A percentile compares a stretch with the other conserved stretches of the same genome.
phyloP scores from a whole-genome alignment of 2,113 vertebrate species.

The Galbula dea region DNA sequence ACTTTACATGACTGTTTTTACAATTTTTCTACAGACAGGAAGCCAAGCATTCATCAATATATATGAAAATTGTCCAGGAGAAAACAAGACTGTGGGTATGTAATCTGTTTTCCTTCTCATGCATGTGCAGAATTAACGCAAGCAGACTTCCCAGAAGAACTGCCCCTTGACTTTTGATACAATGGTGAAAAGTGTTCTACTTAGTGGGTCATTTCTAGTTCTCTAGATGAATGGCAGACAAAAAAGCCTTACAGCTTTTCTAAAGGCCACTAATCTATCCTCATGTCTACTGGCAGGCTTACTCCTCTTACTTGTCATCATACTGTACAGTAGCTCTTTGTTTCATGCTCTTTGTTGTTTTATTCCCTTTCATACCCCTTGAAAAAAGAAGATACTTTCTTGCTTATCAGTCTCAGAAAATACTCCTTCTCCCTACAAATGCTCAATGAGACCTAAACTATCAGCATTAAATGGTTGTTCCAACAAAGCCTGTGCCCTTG shows the following conservation, averaged over 20 bases:
- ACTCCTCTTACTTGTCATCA: background rate
- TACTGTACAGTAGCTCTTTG: slow-evolving; percentile 48
- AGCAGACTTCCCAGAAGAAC: background rate
- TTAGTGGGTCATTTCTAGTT: background rate
- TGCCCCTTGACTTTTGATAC: background rate
- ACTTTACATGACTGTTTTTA: background rate
- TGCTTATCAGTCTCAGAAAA: background rate
- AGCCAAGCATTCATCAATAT: slow-evolving; percentile 70
- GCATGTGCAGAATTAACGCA: background rate
- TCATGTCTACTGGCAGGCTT: background rate
- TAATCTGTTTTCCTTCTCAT: background rate
- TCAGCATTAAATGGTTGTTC: background rate
- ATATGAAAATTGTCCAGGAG: slow-evolving; percentile 86
- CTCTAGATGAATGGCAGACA: background rate
- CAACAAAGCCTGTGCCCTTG: background rate
- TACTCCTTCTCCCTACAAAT: background rate
- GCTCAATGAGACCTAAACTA: background rate
- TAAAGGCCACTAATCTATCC: slow-evolving; percentile 15
- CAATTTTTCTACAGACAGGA: slow-evolving; percentile 70
- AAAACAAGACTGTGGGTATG: slow-evolving; percentile 66
- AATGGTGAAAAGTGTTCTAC: background rate
- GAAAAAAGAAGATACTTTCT: background rate
- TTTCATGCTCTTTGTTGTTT: slow-evolving; percentile 3
- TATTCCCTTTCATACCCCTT: background rate
- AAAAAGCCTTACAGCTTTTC: slow-evolving; percentile 8